Base-by-base conservation (phyloP, 1,140 invertebrate genomes). In the Meloidogyne floridensis region DNA sequence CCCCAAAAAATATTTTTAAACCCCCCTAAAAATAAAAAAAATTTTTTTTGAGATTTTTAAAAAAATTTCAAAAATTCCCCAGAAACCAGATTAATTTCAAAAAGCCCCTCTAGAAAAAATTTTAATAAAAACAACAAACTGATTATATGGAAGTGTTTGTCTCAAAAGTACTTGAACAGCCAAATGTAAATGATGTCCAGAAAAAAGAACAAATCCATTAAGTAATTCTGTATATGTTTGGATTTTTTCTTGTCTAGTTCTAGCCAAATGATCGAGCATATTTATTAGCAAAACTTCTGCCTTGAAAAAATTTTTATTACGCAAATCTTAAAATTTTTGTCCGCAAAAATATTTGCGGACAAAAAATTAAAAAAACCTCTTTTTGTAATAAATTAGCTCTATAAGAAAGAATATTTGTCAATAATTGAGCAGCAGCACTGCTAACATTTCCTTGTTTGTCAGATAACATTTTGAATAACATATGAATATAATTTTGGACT, bases 151-250 rank as follows among this genome's bases (percentile, higher is more conserved):
- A 15, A 89, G 84, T 42, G 87, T 80, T 79, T 89, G 89, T 54
- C 75, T 84, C 54, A 89, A 81, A 20, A 89, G 81, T 9, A 90
- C 85, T 70, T 90, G 87, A 72, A 89, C 83, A 13, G 86, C 86
- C 8, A 81, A 71, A 32, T 84, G 69, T 75, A 84, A 86, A 43
- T 89, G 89, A 80, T 89, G 87, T 10, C 72, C 76, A 20, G 89
- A 75, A 72, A 89, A 90, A 15, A 88, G 70, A 18, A 80, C 82
- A 70, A 90, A 84, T 15, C 87, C 88, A 72, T 84, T 81, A 32
- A 89, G 81, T 8, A 89, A 69, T 77, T 89, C 89, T 7, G 85
- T 82, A 78, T 89, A 90, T 4, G 88, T 89, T 73, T 89, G 87
- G 8, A 85, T 82, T 42, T 81, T 81, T 9, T 70, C 53, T 32